phyloP scores from a whole-genome alignment of 2,888 invertebrate genomes.

The Oeneis ivallda region DNA sequence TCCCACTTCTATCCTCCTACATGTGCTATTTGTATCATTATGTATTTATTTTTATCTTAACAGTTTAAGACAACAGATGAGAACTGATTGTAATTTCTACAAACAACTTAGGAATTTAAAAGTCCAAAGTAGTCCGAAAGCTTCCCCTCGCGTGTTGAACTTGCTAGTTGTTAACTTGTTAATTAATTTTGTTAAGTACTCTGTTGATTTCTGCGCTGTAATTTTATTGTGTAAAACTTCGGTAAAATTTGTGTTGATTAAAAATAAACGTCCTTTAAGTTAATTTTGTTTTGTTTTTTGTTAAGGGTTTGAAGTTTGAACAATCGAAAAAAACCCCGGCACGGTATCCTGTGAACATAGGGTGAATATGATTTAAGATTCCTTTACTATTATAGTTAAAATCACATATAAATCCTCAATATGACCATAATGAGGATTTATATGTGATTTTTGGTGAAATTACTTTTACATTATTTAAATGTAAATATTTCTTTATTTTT shows the following conservation, averaged over 20 bases:
- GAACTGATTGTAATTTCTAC: neutral
- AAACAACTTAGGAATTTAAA: constrained; percentile 12
- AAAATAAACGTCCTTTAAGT: neutral
- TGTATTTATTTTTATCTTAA: neutral
- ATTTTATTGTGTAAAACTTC: constrained; percentile 10
- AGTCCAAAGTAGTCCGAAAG: constrained; percentile 17
- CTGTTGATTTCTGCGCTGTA: constrained; percentile 12
- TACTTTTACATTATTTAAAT: too few relatives aligned
- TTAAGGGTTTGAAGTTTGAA: neutral
- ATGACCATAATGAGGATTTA: too few relatives aligned
- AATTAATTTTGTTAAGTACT: constrained; percentile 18
- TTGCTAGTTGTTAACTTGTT: constrained; percentile 11
- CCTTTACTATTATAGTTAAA: too few relatives aligned
- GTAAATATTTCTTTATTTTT: too few relatives aligned
- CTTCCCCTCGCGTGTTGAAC: constrained; percentile 13
- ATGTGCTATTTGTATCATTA: too few relatives aligned
- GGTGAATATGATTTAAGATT: too few relatives aligned
- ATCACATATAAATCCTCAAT: too few relatives aligned
- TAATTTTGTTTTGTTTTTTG: neutral
- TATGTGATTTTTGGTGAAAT: too few relatives aligned
- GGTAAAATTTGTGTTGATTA: neutral
- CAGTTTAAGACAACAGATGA: neutral
- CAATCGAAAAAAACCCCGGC: too few relatives aligned
- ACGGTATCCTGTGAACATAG: too few relatives aligned
- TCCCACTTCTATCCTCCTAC: too few relatives aligned